These are phyloP conservation scores for Elaeidobius kamerunicus DNA, from an alignment of 2,888 invertebrate genomes.

Conservation along the genomic window DNA sequence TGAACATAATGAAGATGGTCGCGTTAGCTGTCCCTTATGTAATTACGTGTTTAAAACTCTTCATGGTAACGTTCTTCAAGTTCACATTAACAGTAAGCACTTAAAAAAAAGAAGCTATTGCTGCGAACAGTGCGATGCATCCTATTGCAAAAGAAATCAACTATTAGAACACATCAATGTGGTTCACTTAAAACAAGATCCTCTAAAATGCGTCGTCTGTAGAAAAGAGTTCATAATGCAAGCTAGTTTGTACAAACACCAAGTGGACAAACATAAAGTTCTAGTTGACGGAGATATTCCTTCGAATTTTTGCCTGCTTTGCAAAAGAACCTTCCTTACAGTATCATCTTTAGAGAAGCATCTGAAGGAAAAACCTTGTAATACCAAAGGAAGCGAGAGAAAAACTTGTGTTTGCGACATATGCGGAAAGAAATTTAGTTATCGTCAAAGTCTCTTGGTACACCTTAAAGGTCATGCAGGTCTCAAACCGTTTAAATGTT, in stretches of 20 bases:
- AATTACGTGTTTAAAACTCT: conserved; percentile 37
- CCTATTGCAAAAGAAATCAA: conserved; percentile 36
- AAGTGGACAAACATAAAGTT: conserved; percentile 50
- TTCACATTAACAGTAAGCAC: conserved; percentile 52
- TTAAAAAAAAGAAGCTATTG: conserved; percentile 49
- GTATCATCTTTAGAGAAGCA: conserved; percentile 49
- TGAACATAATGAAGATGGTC: conserved; percentile 40
- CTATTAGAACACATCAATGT: conserved; percentile 40
- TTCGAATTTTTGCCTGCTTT: conserved; percentile 45
- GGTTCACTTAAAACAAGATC: conserved; percentile 39
- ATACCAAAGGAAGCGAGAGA: conserved; percentile 30
- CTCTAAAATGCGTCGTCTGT: conserved; percentile 52
- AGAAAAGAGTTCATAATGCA: conserved; percentile 52
- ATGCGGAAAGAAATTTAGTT: conserved; percentile 42
- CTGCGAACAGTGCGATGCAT: conserved; percentile 38
- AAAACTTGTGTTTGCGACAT: conserved; percentile 41
- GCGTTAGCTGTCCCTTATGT: conserved; percentile 44
- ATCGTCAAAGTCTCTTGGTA: conserved; percentile 36
- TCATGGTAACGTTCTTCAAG: conserved; percentile 46
- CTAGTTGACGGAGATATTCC: conserved; percentile 49
- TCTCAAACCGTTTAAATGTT: conserved; percentile 49
- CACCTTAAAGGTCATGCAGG: conserved; percentile 49
- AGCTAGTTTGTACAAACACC: conserved; percentile 38
- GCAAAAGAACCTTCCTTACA: conserved; percentile 38
- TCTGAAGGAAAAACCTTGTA: conserved; percentile 43